Percentiles rank a stretch among this genome's conserved stretches.
These are phyloP conservation scores for Ammospiza maritima DNA, from an alignment of 2,797 vertebrate genomes.

Conservation along the genomic window DNA sequence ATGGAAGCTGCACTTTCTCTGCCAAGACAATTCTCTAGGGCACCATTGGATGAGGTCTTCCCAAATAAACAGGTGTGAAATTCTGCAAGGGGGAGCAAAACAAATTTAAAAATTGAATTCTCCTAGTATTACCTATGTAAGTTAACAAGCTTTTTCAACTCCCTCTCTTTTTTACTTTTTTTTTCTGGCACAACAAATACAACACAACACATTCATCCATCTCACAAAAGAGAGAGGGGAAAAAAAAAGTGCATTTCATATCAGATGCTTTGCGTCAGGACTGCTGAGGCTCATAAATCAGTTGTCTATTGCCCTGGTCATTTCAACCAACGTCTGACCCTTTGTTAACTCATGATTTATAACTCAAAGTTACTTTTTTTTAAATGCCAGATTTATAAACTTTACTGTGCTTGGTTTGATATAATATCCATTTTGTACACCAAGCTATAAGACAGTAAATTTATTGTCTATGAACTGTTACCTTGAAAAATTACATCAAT, in stretches of 20 bases:
- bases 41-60: neutral
- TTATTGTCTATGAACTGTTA: constrained; percentile 77
- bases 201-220: constrained; percentile 41
- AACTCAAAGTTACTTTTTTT: constrained; percentile 56
- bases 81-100: neutral
- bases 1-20: neutral
- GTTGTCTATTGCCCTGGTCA: constrained; percentile 58
- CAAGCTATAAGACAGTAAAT: constrained; percentile 72
- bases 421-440: constrained; percentile 69
- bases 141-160: neutral
- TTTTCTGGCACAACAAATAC: constrained; percentile 7
- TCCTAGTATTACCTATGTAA: neutral
- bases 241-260: neutral
- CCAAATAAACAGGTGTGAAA: constrained; percentile 29
- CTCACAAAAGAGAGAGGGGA: neutral
- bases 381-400: constrained; percentile 74
- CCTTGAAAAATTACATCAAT: constrained; percentile 82
- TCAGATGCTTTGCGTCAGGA: constrained; percentile 48
- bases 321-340: constrained; percentile 61
- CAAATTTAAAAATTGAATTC: neutral
- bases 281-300: constrained; percentile 67
- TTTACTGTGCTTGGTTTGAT: constrained; percentile 68
- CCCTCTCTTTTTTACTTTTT: neutral
- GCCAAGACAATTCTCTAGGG: constrained; percentile 33
- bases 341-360: constrained; percentile 74